Evolutionary conservation across 2,113 vertebrate genomes (phyloP).

Genomic region (Phyllostomus discolor): DNA sequence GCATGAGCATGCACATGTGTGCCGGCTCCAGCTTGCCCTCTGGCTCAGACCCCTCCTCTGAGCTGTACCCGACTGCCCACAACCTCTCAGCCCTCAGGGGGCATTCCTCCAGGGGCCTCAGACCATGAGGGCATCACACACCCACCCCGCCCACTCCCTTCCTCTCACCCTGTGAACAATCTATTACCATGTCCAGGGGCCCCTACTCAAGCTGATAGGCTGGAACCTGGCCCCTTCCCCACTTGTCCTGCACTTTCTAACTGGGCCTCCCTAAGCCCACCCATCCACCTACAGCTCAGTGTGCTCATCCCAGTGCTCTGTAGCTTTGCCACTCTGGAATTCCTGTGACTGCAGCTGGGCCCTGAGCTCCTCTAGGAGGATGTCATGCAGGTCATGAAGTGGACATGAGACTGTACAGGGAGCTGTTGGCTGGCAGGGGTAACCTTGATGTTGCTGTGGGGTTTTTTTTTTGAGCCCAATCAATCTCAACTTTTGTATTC

Average conservation of each 20-base stretch:
- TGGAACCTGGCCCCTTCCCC: neutral
- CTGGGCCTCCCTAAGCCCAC: too few species aligned
- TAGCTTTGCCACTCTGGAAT: neutral
- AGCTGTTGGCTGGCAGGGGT: neutral
- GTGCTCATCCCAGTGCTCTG: neutral
- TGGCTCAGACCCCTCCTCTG: neutral
- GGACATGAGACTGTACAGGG: too few species aligned
- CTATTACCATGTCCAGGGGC: neutral
- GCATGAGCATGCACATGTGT: rapidly evolving
- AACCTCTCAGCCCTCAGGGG: neutral
- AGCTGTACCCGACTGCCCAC: too few species aligned
- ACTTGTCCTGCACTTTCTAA: neutral
- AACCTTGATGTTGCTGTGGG: neutral
- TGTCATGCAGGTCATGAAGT: neutral
- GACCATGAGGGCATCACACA: neutral
- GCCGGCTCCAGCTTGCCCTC: neutral
- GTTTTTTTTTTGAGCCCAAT: neutral
- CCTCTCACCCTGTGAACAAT: neutral
- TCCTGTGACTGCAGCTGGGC: neutral
- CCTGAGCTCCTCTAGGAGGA: neutral
- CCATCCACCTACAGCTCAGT: neutral
- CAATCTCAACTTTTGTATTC: neutral
- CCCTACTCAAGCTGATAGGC: neutral
- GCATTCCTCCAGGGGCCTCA: neutral
- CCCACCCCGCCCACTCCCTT: neutral